Conservation (phyloP, 2,797 vertebrate species). For the Sebastes elongatus region DNA sequence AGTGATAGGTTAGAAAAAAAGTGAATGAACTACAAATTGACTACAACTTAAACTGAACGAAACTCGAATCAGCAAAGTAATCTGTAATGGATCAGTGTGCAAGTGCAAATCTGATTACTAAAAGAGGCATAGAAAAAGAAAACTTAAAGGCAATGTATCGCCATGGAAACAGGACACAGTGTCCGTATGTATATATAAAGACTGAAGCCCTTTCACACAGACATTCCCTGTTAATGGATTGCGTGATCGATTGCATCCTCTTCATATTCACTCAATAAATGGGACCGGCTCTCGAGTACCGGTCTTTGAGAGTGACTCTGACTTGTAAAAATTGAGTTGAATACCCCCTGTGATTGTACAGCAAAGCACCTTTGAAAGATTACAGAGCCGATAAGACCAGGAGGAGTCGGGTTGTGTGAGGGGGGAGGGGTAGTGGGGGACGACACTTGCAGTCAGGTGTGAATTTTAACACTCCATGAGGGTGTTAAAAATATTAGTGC, state of each 20-base stretch:
- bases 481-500: slow-evolving; percentile 70
- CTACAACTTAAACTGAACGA: background rate
- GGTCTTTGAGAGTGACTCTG: background rate
- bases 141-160: background rate
- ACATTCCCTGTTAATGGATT: background rate
- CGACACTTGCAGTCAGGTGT: slow-evolving; percentile 45
- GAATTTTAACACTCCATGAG: slow-evolving; percentile 64
- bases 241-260: background rate
- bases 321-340: background rate
- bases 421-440: background rate
- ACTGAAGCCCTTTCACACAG: background rate
- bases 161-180: background rate
- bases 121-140: background rate
- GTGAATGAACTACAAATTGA: background rate
- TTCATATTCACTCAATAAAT: background rate
- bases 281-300: background rate
- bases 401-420: background rate
- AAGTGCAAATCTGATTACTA: background rate
- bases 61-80: background rate
- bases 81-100: background rate
- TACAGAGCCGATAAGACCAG: background rate
- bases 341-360: background rate
- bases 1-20: background rate
- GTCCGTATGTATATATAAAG: background rate
- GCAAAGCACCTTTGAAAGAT: background rate